Percentiles rank a stretch among this genome's conserved stretches.
Conservation (phyloP, 2,113 vertebrate genomes). For the Ursus arctos region DNA sequence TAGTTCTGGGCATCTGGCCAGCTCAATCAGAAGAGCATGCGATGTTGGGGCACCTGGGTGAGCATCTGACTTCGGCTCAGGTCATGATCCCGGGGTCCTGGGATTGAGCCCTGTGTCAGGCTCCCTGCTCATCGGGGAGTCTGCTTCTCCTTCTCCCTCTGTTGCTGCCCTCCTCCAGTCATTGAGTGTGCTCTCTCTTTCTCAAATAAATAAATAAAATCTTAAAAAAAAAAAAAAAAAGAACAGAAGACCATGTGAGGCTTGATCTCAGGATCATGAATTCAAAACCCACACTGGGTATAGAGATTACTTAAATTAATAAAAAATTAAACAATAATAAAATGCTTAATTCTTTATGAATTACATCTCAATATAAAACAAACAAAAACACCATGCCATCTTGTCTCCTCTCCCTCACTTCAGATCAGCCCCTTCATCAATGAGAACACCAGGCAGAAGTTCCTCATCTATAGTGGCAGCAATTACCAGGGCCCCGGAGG, state of each 20-base stretch:
- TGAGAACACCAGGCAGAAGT: conserved; percentile 92
- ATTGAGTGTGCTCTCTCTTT: too few species aligned
- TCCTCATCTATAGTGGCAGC: conserved; percentile 93
- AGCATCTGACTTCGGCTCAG: neutral
- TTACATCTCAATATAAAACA: neutral
- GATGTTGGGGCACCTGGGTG: neutral
- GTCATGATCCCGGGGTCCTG: neutral
- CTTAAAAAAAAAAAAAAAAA: neutral
- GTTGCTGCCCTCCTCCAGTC: too few species aligned
- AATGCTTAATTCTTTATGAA: neutral
- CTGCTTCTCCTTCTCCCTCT: too few species aligned
- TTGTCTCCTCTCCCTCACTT: neutral
- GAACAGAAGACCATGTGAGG: neutral
- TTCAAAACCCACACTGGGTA: neutral
- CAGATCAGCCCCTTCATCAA: conserved; percentile 94
- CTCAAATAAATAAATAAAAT: too few species aligned
- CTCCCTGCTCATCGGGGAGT: too few species aligned
- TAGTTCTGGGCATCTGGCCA: neutral
- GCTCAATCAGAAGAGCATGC: neutral
- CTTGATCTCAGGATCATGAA: neutral
- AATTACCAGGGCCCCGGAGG: conserved; percentile 92
- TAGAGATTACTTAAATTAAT: neutral
- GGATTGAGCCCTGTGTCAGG: too few species aligned
- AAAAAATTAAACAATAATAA: neutral
- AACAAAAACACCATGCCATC: neutral